A percentile compares a stretch with the other conserved stretches of the same genome.
phyloP scores from a whole-genome alignment of 2,797 vertebrate genomes.

The Remorina albescens region DNA sequence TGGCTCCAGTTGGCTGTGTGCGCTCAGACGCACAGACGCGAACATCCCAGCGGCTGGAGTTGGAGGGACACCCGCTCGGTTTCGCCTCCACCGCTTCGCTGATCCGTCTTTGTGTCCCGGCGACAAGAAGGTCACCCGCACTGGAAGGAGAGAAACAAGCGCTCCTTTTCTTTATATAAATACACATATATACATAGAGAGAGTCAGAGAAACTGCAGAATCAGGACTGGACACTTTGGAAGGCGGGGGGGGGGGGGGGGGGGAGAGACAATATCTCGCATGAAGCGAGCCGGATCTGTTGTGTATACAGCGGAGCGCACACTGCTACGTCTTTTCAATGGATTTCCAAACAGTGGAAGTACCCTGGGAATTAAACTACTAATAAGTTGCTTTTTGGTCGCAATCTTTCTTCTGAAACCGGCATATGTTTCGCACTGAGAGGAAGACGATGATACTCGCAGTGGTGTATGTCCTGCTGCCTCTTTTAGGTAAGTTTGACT shows the following conservation, averaged over 20 bases:
- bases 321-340: constrained; percentile 81
- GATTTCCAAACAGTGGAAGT: constrained; percentile 86
- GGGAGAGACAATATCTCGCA: constrained; percentile 46
- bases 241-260: too few species aligned
- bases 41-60: constrained; percentile 75
- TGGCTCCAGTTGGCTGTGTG: constrained; percentile 72
- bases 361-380: constrained; percentile 80
- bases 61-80: constrained; percentile 64
- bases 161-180: neutral
- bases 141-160: constrained; percentile 13
- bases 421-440: constrained; percentile 51
- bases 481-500: constrained; percentile 90
- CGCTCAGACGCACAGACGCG: constrained; percentile 77
- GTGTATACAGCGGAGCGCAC: constrained; percentile 46
- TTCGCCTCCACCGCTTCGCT: constrained; percentile 40
- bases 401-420: constrained; percentile 18
- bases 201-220: constrained; percentile 27
- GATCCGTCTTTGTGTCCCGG: constrained; percentile 51
- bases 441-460: constrained; percentile 88
- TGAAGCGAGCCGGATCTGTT: constrained; percentile 58
- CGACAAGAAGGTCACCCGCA: constrained; percentile 50
- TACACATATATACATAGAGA: neutral
- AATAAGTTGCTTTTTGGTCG: constrained; percentile 78
- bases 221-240: constrained; percentile 60
- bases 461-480: constrained; percentile 88